A percentile compares a stretch with the other conserved stretches of the same genome.
These are phyloP conservation scores for Nomada fabriciana DNA, from an alignment of 2,888 invertebrate species.

Conservation along the genomic window DNA sequence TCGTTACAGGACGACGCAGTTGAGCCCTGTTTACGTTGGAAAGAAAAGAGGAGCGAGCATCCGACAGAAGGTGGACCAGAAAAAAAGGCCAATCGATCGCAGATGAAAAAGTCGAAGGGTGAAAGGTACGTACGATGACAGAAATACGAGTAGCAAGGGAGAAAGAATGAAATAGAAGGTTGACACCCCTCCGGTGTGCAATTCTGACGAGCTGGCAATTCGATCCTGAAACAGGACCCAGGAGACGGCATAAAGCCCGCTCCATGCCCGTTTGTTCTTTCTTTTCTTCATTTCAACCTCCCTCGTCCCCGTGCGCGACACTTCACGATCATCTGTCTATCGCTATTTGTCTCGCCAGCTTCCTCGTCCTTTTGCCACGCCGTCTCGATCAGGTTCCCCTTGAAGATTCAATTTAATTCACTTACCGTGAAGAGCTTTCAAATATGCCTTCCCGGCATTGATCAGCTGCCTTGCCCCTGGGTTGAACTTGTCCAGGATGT, in stretches of 20 bases:
- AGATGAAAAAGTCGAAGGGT: neutral
- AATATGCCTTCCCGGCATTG: conserved; percentile 96
- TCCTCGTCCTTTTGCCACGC: conserved; percentile 29
- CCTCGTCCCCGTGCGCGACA: conserved; percentile 14
- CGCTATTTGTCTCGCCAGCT: conserved; percentile 54
- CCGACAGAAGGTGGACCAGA: neutral
- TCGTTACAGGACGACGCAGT: neutral
- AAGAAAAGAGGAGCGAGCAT: neutral
- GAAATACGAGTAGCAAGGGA: conserved; percentile 16
- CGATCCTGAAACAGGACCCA: conserved; percentile 73
- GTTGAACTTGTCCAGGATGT: conserved; percentile 98
- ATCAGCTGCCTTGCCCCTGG: conserved; percentile 97
- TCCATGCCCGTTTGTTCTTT: conserved; percentile 50
- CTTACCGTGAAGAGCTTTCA: conserved; percentile 97
- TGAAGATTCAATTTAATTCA: conserved; percentile 74
- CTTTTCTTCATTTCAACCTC: conserved; percentile 48
- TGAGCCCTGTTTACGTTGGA: conserved; percentile 30
- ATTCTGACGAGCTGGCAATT: conserved; percentile 75
- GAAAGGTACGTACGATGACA: conserved; percentile 18
- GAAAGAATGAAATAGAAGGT: conserved; percentile 52
- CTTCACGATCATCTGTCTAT: conserved; percentile 44
- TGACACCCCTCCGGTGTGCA: conserved; percentile 53
- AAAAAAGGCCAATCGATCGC: conserved; percentile 39
- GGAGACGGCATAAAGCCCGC: conserved; percentile 70
- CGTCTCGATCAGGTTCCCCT: neutral